Conservation (phyloP, 2,113 vertebrate species). For the Gopherus evgoodei region DNA sequence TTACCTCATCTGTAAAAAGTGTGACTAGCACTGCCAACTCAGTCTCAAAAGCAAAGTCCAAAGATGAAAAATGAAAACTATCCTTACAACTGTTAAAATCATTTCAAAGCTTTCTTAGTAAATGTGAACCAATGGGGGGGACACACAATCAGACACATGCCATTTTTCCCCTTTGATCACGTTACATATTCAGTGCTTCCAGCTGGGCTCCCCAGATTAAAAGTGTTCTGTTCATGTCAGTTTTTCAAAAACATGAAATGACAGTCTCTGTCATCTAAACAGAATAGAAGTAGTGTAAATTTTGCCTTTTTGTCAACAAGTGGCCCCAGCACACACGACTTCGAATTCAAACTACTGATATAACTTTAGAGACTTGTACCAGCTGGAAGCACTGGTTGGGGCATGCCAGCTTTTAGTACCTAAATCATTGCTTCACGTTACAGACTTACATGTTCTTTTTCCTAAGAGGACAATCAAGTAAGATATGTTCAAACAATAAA, state of each 20-base stretch:
- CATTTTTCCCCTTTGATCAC: neutral
- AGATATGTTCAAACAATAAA: neutral
- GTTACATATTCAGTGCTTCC: neutral
- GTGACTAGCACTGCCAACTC: neutral
- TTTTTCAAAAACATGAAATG: neutral
- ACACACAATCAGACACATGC: neutral
- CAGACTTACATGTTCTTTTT: neutral
- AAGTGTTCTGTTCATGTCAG: neutral
- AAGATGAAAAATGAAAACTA: slow-evolving; percentile 30
- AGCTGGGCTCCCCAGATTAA: neutral
- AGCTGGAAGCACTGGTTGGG: neutral
- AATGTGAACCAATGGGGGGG: slow-evolving; percentile 12
- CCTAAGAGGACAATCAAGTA: neutral
- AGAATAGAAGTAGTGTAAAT: neutral
- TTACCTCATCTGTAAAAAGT: neutral
- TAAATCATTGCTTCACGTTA: neutral
- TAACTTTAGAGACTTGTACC: neutral
- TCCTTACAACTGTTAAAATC: slow-evolving; percentile 30
- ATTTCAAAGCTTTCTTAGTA: slow-evolving; percentile 31
- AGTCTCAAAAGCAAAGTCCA: neutral
- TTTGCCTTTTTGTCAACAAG: neutral
- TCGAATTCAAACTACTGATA: slow-evolving; percentile 36
- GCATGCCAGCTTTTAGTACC: neutral
- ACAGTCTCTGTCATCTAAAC: slow-evolving; percentile 20
- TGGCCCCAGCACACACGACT: slow-evolving; percentile 1